Base-by-base conservation (phyloP, 2,797 vertebrate genomes). In the Schizothorax lantsangensis region DNA sequence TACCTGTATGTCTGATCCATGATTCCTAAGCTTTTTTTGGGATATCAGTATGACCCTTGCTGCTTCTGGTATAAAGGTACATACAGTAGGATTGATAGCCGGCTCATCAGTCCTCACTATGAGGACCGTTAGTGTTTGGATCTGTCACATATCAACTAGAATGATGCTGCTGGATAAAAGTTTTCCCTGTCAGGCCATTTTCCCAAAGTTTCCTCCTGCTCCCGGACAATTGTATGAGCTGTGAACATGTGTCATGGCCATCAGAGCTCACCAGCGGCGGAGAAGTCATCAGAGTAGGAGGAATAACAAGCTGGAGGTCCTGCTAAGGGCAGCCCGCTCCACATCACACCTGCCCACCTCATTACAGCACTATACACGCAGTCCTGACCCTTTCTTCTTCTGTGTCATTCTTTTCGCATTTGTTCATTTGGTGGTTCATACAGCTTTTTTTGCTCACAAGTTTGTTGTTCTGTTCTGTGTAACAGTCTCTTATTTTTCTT, bases 261-360 rank as follows among this genome's bases (percentile, higher is more conserved):
- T 92, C 87, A 89, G 72, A 21, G 38, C 11, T 89, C 89, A 92
- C 90, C 88, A 89, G 90, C 21, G 10, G 83, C 88, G 88, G 88
- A 89, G 74, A 89, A 90, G 81, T 89, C 5, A 26, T 87, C 83
- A 82, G 17, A 38, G n/a, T 64, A 88, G 77, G 68, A 57, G 89
- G 88, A 90, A 90, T 95, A 95, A 95, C 91, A 64, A 94, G 93
- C 91, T 89, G 49, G 36, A 84, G 89, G 90, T 83, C 33, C 36
- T 89, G 83, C 52, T n/a, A 19, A 84, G 86, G 91, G 92, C 83
- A 89, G 88, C 77, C 79, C 8, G 72, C 84, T 80, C 66, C 81
- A 15, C 62, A 88, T 86, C 88, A 89, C 95, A 95, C 93, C 95
- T 95, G 95, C 88, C 87, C 89, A 91, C 92, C 92, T 95, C 88